phyloP scores from a whole-genome alignment of 2,888 invertebrate species.

The Lumbricus terrestris region DNA sequence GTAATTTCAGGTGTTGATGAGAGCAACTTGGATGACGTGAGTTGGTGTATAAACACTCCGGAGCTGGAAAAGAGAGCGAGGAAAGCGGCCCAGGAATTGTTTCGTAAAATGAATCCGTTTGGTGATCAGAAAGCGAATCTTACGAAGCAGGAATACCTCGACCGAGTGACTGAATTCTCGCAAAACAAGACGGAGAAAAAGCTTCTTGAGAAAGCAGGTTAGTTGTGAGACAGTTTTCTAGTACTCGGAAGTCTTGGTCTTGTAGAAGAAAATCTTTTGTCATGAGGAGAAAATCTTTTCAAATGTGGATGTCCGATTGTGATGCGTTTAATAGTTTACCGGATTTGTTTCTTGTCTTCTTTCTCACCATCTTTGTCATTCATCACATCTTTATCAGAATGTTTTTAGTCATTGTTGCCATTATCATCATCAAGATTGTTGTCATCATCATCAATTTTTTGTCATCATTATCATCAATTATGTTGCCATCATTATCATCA shows the following conservation, averaged over 20 bases:
- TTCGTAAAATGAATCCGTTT: slow-evolving; percentile 70
- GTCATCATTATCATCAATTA: background rate
- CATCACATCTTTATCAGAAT: background rate
- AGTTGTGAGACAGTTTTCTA: slow-evolving; percentile 12
- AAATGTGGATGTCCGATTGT: background rate
- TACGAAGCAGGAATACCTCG: slow-evolving; percentile 67
- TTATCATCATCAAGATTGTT: too few species aligned
- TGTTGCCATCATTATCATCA: background rate
- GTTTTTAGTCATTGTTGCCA: background rate
- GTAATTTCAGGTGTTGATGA: slow-evolving; percentile 68
- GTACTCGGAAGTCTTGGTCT: slow-evolving; percentile 35
- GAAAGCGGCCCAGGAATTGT: slow-evolving; percentile 82
- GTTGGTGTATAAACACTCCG: slow-evolving; percentile 78
- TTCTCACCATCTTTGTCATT: background rate
- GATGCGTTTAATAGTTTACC: background rate
- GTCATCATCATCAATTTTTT: too few species aligned
- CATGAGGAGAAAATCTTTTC: background rate
- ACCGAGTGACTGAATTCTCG: slow-evolving; percentile 47
- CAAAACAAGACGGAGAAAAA: slow-evolving; percentile 46
- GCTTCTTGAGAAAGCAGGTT: slow-evolving; percentile 52
- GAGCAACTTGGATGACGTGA: slow-evolving; percentile 73
- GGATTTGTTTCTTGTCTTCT: background rate
- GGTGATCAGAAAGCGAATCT: slow-evolving; percentile 30
- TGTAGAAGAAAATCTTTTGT: background rate
- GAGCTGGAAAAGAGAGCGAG: slow-evolving; percentile 83